phyloP scores from a whole-genome alignment of 2,888 invertebrate genomes.

The Adelphocoris suturalis region DNA sequence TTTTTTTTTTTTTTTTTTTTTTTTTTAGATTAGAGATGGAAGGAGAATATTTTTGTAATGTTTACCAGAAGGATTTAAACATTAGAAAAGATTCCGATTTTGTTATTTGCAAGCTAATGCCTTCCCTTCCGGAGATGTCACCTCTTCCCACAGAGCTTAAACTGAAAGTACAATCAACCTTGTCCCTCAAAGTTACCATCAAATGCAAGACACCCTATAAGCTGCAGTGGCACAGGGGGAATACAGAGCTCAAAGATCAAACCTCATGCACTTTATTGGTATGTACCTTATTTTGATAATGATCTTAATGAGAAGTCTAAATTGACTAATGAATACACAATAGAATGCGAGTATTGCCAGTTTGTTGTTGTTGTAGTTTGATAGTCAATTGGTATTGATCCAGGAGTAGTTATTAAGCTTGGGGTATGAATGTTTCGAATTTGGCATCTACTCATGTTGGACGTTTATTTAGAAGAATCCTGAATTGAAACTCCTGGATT shows the following conservation, averaged over 20 bases:
- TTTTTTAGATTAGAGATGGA: neutral
- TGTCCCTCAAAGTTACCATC: neutral
- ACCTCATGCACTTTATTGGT: neutral
- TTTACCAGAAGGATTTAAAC: neutral
- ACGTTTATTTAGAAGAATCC: no score
- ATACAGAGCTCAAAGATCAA: neutral
- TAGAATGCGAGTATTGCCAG: no score
- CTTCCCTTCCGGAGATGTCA: neutral
- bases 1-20: neutral
- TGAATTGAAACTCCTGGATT: no score
- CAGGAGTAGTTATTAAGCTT: no score
- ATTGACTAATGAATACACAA: no score
- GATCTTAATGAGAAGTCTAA: no score
- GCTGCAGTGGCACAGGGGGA: constrained; percentile 19
- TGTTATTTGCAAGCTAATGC: constrained; percentile 11
- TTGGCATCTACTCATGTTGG: no score
- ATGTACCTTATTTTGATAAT: neutral
- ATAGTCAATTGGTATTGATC: no score
- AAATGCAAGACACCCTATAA: constrained; percentile 20
- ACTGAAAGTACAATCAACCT: neutral
- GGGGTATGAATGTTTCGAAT: no score
- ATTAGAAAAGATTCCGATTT: neutral
- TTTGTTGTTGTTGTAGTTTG: no score
- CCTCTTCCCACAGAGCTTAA: neutral
- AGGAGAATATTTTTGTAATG: constrained; percentile 23